Percentiles rank a stretch among this genome's conserved stretches.
phyloP scores from a whole-genome alignment of 2,113 vertebrate genomes.

The Dipodomys merriami region DNA sequence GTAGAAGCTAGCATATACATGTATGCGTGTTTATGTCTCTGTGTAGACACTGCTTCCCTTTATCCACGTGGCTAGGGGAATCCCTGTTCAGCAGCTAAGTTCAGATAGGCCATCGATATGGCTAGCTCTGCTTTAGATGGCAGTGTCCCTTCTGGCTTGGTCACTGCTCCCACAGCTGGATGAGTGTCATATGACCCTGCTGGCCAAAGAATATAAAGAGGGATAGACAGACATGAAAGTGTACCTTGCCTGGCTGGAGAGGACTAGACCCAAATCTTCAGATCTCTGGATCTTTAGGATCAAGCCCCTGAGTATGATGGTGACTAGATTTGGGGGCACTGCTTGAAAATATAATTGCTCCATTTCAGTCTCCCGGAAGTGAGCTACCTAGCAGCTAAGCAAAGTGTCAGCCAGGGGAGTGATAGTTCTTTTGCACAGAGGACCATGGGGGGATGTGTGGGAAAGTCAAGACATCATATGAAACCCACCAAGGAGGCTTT shows the following conservation, averaged over 20 bases:
- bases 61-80: background rate
- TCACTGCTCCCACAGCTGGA: background rate
- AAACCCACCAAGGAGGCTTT: slow-evolving; percentile 43
- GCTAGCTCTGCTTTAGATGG: background rate
- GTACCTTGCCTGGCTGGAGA: background rate
- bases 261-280: background rate
- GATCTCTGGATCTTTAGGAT: background rate
- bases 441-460: background rate
- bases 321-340: background rate
- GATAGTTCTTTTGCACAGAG: slow-evolving; percentile 47
- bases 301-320: background rate
- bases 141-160: background rate
- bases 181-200: background rate
- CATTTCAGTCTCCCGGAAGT: background rate
- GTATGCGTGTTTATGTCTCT: background rate
- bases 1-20: background rate
- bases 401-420: background rate
- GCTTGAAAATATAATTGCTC: background rate
- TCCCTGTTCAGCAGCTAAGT: background rate
- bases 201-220: background rate
- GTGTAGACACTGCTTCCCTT: background rate
- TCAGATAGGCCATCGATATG: background rate
- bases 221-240: background rate
- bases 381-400: slow-evolving; percentile 37
- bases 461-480: slow-evolving; percentile 53